Percentiles rank a stretch among this genome's conserved stretches.
Conservation (phyloP, 2,113 vertebrate species). For the Heterotis niloticus region DNA sequence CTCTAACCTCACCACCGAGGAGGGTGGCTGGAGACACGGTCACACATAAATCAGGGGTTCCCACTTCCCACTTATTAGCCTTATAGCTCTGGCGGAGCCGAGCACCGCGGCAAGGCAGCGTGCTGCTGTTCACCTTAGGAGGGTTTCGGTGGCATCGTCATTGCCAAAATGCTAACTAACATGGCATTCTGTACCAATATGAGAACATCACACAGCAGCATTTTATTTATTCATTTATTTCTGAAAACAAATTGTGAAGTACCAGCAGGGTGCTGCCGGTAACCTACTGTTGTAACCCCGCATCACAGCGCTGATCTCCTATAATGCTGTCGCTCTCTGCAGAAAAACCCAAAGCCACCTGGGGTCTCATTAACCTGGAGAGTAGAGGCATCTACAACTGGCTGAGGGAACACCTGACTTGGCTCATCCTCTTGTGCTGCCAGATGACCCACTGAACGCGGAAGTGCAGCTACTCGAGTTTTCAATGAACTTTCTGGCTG, state of each 20-base stretch:
- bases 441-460: too few species aligned
- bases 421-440: too few species aligned
- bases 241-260: too few species aligned
- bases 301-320: neutral
- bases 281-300: neutral
- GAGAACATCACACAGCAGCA: too few species aligned
- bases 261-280: too few species aligned
- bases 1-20: neutral
- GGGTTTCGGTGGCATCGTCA: neutral
- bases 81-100: neutral
- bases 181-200: neutral
- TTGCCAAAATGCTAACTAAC: neutral
- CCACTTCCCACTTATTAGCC: neutral
- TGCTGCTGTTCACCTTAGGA: neutral
- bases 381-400: too few species aligned
- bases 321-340: too few species aligned
- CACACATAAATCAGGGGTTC: slow-evolving; percentile 4
- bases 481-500: too few species aligned
- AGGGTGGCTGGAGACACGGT: neutral
- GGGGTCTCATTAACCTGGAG: too few species aligned
- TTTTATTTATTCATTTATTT: neutral
- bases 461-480: too few species aligned
- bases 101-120: too few species aligned
- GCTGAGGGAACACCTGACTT: too few species aligned
- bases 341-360: neutral